These are phyloP conservation scores for Parus major DNA, from an alignment of 2,113 vertebrate genomes.

Conservation along the genomic window DNA sequence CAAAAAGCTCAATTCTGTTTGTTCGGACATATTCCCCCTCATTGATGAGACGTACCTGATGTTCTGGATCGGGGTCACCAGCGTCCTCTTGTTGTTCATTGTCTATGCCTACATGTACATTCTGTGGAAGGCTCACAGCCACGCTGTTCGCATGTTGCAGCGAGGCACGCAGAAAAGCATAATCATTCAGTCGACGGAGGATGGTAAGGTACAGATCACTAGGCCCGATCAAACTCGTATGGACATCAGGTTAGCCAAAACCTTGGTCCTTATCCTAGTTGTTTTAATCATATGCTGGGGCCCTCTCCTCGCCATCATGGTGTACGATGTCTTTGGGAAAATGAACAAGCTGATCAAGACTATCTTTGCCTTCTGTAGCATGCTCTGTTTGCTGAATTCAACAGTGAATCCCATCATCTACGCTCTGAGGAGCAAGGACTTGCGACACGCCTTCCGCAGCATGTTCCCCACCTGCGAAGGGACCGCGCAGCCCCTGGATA, in stretches of 20 bases:
- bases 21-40: conserved; percentile 97
- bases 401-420: conserved; percentile 99
- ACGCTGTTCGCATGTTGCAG: conserved; percentile 94
- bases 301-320: conserved; percentile 96
- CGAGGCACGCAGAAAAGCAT: conserved; percentile 96
- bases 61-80: conserved; percentile 98
- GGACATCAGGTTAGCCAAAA: conserved; percentile 98
- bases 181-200: conserved; percentile 91
- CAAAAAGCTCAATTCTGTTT: conserved; percentile 91
- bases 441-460: conserved; percentile 93
- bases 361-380: conserved; percentile 97
- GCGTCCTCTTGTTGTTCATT: conserved; percentile 92
- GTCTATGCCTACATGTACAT: conserved; percentile 99
- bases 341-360: conserved; percentile 98
- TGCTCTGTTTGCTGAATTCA: conserved; percentile 98
- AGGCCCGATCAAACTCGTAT: conserved; percentile 95
- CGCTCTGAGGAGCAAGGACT: conserved; percentile 95
- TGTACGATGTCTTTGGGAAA: conserved; percentile 97
- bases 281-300: conserved; percentile 99
- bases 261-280: conserved; percentile 95
- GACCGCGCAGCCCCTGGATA: conserved; percentile 89
- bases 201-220: conserved; percentile 93
- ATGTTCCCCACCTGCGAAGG: conserved; percentile 90
- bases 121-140: conserved; percentile 97
- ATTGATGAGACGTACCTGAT: conserved; percentile 96